Percentiles rank a stretch among this genome's conserved stretches.
Evolutionary conservation across 2,888 invertebrate genomes (phyloP).

Genomic region (Druceiella hillmani): DNA sequence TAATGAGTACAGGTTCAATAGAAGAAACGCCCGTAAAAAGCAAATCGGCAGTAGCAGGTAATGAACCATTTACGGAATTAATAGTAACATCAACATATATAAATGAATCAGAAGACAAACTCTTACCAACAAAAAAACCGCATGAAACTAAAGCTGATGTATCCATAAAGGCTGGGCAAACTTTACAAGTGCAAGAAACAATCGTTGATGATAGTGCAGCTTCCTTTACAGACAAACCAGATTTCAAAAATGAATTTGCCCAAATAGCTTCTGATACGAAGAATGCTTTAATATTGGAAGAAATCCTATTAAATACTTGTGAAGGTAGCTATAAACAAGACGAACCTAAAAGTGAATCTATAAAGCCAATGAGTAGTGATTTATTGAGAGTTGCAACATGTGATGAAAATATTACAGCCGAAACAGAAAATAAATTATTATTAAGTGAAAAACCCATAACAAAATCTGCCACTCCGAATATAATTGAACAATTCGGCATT

Average conservation of each 20-base stretch:
- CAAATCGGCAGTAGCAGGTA: slow-evolving; percentile 46
- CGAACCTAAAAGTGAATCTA: slow-evolving; percentile 31
- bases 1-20: slow-evolving; percentile 35
- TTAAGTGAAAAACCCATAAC: slow-evolving; percentile 36
- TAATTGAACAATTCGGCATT: slow-evolving; percentile 46
- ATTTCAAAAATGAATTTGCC: slow-evolving; percentile 33
- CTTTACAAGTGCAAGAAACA: slow-evolving; percentile 49
- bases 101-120: slow-evolving; percentile 52
- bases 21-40: slow-evolving; percentile 23
- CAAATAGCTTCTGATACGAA: slow-evolving; percentile 39
- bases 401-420: slow-evolving; percentile 51
- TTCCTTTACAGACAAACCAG: slow-evolving; percentile 29
- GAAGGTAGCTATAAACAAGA: slow-evolving; percentile 34
- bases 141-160: slow-evolving; percentile 28
- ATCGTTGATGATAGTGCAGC: slow-evolving; percentile 41
- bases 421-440: slow-evolving; percentile 51
- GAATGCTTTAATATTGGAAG: slow-evolving; percentile 54
- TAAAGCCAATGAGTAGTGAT: slow-evolving; percentile 39
- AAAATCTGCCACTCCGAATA: slow-evolving; percentile 37
- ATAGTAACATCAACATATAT: slow-evolving; percentile 46
- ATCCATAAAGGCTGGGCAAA: slow-evolving; percentile 37
- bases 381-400: slow-evolving; percentile 53
- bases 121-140: slow-evolving; percentile 26
- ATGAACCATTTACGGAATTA: slow-evolving; percentile 50
- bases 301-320: slow-evolving; percentile 47